Base-by-base conservation (phyloP, 2,888 invertebrate species). In the Spisula solida region DNA sequence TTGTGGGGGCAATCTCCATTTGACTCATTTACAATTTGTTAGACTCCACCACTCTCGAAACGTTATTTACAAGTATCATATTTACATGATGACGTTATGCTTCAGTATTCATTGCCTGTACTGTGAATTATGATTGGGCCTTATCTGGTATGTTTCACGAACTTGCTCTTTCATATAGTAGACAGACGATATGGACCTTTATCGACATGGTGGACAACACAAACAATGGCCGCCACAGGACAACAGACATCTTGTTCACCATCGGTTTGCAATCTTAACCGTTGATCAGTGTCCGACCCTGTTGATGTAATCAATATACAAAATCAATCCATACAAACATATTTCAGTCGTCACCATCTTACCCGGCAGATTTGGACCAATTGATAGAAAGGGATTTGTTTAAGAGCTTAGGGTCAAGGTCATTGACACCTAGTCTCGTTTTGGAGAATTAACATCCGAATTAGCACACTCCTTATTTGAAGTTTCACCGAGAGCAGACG, bases 291-390 rank as follows among this genome's bases (percentile, higher is more conserved):
- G 14, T 20, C 34, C 34, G 14, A 18, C 75, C 1, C 5, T 31
- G 34, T 31, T 75, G 31, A 75, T 75, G 75, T 16, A 75, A 75
- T 75, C 75, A 75, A 75, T 75, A 75, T 31, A 1, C 31, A 14
- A 75, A 34, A 31, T 18, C 34, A 34, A 75, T 75, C 16, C 34
- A 75, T 12, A 16, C 75, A 75, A 75, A 29, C 14, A 75, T 75
- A 34, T 31, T 31, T 75, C 75, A 2, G 12, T 31, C 25, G 34
- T 75, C 75, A 34, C 31, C 34, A 34, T 75, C 31, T 34, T 34
- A 14, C 75, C 31, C 1, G 29, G 2, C 31, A 31, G 8, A 25
- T 75, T 75, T 18, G 18, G 25, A 75, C 34, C 34, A 10, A 31
- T 31, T 75, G 75, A 75, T 75, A 34, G 34, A 75, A 75, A 31